Conservation (phyloP, 1,140 invertebrate species). For the Saccostrea glomerata region DNA sequence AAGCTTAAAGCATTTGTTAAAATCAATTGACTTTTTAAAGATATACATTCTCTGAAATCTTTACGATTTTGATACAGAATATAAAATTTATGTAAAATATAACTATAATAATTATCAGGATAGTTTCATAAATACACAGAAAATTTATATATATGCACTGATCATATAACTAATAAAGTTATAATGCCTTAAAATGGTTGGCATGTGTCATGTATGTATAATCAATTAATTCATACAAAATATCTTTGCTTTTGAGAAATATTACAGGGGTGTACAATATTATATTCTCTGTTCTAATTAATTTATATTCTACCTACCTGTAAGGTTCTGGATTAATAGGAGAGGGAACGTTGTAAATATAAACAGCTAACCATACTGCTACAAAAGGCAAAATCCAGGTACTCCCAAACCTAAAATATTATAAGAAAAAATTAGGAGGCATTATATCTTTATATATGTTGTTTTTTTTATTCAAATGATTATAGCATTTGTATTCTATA, state of each 20-base stretch:
- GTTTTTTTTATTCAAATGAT: neutral
- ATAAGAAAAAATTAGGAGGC: neutral
- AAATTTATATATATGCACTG: neutral
- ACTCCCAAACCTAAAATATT: neutral
- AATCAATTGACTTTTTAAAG: no score
- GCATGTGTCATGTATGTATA: neutral
- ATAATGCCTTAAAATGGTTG: neutral
- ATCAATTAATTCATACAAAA: neutral
- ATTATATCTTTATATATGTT: neutral
- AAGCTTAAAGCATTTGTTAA: neutral
- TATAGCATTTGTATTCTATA: neutral
- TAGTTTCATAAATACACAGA: neutral
- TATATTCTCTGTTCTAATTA: neutral
- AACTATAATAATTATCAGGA: no score
- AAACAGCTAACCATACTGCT: neutral
- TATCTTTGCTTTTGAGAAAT: no score
- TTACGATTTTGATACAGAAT: neutral
- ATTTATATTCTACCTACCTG: neutral
- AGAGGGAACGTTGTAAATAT: neutral
- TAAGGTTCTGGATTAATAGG: neutral
- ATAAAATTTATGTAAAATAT: neutral
- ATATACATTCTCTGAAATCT: no score
- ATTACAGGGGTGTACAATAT: neutral
- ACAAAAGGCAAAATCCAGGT: neutral
- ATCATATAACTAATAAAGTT: neutral